Percentiles rank a stretch among this genome's conserved stretches.
Evolutionary conservation across 1,140 invertebrate genomes (phyloP).

Genomic region (Drosophila leontia): DNA sequence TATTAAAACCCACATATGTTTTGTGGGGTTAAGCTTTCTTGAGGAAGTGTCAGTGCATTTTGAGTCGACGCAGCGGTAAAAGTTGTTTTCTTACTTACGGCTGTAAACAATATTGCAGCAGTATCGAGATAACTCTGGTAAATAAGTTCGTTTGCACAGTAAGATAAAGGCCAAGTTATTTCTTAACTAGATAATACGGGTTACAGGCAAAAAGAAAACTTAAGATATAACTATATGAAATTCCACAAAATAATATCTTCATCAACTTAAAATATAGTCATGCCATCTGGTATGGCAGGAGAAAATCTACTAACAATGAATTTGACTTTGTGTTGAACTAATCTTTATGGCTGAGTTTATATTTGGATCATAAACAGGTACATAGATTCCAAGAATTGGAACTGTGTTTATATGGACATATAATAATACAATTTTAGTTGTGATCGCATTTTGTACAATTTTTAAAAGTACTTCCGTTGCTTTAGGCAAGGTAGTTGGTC

Average conservation of each 20-base stretch:
- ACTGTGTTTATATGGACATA: neutral
- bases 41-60: slow-evolving; percentile 27
- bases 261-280: neutral
- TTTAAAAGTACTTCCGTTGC: neutral
- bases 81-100: neutral
- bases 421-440: neutral
- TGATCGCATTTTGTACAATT: neutral
- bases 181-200: slow-evolving; percentile 1
- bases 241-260: neutral
- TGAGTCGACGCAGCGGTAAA: slow-evolving; percentile 21
- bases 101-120: slow-evolving; percentile 38
- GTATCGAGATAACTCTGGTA: slow-evolving; percentile 29
- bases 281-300: neutral
- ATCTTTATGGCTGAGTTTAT: slow-evolving; percentile 15
- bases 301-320: slow-evolving; percentile 2
- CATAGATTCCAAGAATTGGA: slow-evolving; percentile 7
- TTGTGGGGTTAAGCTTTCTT: slow-evolving; percentile 8
- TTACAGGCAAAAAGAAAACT: too few relatives aligned
- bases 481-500: too few relatives aligned
- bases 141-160: slow-evolving; percentile 14
- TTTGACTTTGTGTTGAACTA: slow-evolving; percentile 8
- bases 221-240: neutral
- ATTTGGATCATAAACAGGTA: slow-evolving; percentile 9
- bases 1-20: slow-evolving; percentile 23
- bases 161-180: neutral